A percentile compares a stretch with the other conserved stretches of the same genome.
phyloP scores from a whole-genome alignment of 2,888 invertebrate species.

The Metalampra italica region DNA sequence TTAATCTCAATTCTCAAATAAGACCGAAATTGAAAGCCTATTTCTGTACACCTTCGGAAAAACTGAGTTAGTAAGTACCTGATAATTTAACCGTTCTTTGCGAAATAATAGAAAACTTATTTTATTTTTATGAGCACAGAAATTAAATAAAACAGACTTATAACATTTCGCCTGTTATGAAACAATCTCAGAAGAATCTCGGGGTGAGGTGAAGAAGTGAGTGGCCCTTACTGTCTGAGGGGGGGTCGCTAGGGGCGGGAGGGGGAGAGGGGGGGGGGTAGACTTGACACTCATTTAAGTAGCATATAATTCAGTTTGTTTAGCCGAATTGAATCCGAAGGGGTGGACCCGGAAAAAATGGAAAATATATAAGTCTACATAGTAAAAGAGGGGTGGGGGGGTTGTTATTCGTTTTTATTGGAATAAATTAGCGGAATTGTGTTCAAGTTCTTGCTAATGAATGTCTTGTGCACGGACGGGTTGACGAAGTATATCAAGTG shows the following conservation, averaged over 20 bases:
- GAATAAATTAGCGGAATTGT: constrained; percentile 70
- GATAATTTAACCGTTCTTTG: too few relatives aligned
- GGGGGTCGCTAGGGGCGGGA: constrained; percentile 18
- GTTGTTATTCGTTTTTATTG: constrained; percentile 56
- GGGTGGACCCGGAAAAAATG: constrained; percentile 38
- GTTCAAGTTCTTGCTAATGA: constrained; percentile 56
- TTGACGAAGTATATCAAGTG: constrained; percentile 34
- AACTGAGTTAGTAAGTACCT: too few relatives aligned
- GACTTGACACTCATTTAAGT: constrained; percentile 83
- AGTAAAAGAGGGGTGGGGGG: constrained; percentile 23
- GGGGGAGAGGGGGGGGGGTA: constrained; percentile 27
- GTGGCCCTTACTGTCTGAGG: constrained; percentile 43
- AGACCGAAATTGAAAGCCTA: too few relatives aligned
- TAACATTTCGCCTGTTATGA: constrained; percentile 11
- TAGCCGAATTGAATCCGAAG: constrained; percentile 69
- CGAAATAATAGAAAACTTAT: too few relatives aligned
- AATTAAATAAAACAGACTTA: constrained; percentile 23
- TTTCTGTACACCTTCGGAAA: too few relatives aligned
- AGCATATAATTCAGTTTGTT: constrained; percentile 85
- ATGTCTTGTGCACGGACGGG: constrained; percentile 57
- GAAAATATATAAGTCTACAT: constrained; percentile 8
- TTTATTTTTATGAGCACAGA: neutral
- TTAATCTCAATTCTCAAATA: too few relatives aligned
- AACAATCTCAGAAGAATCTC: constrained; percentile 60
- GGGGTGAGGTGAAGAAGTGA: constrained; percentile 55